A percentile compares a stretch with the other conserved stretches of the same genome.
Conservation (phyloP, 2,888 invertebrate species). For the Tyria jacobaeae region DNA sequence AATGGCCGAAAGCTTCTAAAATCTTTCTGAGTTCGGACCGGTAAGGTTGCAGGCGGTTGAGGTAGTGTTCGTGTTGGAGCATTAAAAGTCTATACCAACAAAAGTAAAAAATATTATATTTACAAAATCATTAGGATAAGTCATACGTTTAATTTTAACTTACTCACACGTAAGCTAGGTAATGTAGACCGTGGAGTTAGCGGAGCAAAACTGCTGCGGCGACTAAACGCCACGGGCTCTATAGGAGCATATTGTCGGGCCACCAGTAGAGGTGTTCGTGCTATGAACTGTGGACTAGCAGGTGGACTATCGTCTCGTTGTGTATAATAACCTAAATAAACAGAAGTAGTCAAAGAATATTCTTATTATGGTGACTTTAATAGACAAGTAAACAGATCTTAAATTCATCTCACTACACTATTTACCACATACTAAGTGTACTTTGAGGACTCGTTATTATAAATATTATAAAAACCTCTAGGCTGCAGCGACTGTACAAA, state of each 20-base stretch:
- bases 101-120: constrained; percentile 1
- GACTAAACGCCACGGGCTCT: constrained; percentile 71
- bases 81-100: constrained; percentile 30
- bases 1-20: constrained; percentile 47
- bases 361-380: neutral
- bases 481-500: constrained; percentile 11
- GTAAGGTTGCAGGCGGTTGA: constrained; percentile 43
- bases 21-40: constrained; percentile 55
- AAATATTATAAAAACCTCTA: constrained; percentile 13
- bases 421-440: neutral
- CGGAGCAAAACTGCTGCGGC: constrained; percentile 53
- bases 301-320: constrained; percentile 77
- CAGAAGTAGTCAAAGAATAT: neutral
- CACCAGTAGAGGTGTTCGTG: constrained; percentile 52
- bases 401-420: neutral
- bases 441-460: neutral
- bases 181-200: constrained; percentile 56
- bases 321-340: constrained; percentile 31
- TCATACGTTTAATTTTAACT: constrained; percentile 3
- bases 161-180: constrained; percentile 52
- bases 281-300: constrained; percentile 70
- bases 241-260: constrained; percentile 74
- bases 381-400: neutral
- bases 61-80: constrained; percentile 56
- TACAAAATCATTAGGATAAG: neutral